phyloP scores from a whole-genome alignment of 2,113 vertebrate species.

The Microcebus lehilahytsara region DNA sequence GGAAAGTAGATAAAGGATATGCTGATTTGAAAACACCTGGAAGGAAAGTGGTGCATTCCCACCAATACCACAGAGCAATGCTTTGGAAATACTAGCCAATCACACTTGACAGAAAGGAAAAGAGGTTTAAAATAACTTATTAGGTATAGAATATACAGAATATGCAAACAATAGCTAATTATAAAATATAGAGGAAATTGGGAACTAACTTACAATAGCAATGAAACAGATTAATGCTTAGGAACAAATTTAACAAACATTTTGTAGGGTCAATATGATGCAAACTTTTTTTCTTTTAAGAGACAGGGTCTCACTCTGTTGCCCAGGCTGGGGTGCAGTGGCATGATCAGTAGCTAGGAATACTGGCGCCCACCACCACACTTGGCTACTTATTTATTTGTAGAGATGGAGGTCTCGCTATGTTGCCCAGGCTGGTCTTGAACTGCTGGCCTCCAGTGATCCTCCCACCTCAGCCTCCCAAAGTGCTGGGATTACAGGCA shows the following conservation, averaged over 20 bases:
- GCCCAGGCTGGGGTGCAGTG: too few species aligned
- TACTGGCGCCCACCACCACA: too few species aligned
- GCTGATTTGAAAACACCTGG: background rate
- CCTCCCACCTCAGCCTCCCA: too few species aligned
- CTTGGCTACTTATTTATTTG: too few species aligned
- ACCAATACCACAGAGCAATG: background rate
- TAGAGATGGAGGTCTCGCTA: too few species aligned
- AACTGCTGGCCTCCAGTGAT: too few species aligned
- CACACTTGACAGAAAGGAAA: background rate
- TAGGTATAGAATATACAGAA: background rate
- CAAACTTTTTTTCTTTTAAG: too few species aligned
- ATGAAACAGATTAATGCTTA: background rate
- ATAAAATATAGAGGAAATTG: background rate
- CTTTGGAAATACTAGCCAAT: background rate
- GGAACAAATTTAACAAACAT: background rate
- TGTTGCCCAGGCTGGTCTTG: too few species aligned
- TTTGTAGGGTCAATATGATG: background rate
- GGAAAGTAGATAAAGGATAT: background rate
- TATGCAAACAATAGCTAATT: background rate
- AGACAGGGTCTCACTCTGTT: too few species aligned
- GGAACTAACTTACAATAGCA: background rate
- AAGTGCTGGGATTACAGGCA: too few species aligned
- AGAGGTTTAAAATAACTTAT: background rate
- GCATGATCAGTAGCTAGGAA: too few species aligned
- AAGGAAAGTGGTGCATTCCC: background rate